phyloP scores from a whole-genome alignment of 2,888 invertebrate genomes.

The Trichacis sp. region DNA sequence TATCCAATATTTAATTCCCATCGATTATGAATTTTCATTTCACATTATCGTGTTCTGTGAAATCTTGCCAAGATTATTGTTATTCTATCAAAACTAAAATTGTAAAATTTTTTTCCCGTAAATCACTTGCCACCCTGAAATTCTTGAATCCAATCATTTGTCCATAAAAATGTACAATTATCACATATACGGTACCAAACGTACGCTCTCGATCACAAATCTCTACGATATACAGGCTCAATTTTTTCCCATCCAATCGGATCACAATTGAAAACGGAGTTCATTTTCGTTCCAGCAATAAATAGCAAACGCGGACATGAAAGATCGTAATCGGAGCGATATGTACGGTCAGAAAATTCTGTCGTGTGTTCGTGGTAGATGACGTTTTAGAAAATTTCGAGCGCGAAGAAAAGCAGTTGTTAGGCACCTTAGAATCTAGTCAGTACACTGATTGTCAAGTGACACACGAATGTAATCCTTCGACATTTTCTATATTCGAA shows the following conservation, averaged over 20 bases:
- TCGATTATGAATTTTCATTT: too few species aligned
- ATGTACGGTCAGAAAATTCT: background rate
- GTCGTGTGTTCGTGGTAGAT: conserved; percentile 4
- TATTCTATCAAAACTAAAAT: too few species aligned
- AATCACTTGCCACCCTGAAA: too few species aligned
- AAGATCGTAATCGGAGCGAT: too few species aligned
- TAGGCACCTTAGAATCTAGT: conserved; percentile 61
- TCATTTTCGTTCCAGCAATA: too few species aligned
- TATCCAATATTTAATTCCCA: too few species aligned
- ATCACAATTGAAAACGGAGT: too few species aligned
- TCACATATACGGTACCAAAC: background rate
- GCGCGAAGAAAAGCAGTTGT: conserved; percentile 9
- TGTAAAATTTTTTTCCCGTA: background rate
- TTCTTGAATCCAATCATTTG: conserved; percentile 9
- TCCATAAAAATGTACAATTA: conserved; percentile 16
- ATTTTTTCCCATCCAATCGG: background rate
- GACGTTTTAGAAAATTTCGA: background rate
- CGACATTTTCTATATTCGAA: too few species aligned
- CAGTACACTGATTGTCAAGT: conserved; percentile 57
- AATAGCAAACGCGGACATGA: too few species aligned
- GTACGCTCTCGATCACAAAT: too few species aligned
- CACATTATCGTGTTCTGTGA: too few species aligned
- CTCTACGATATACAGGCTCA: background rate
- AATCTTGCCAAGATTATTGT: too few species aligned
- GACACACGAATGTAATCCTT: conserved; percentile 39